Percentiles rank a stretch among this genome's conserved stretches.
Conservation (phyloP, 2,113 vertebrate genomes). For the Chaenocephalus aceratus region DNA sequence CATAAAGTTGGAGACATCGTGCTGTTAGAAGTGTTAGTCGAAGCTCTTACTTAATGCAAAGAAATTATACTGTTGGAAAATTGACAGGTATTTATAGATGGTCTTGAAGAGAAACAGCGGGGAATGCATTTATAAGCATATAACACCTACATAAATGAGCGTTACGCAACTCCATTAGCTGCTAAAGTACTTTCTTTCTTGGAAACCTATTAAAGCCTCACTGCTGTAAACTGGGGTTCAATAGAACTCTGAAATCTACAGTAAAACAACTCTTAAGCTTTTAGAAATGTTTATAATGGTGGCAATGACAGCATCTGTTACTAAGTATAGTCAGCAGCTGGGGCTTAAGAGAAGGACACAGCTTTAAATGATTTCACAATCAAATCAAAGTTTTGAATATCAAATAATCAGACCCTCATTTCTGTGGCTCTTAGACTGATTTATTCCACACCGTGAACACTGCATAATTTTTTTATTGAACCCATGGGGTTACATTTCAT, state of each 20-base stretch:
- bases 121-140: not conserved
- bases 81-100: not conserved
- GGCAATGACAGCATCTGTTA: not conserved
- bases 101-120: not conserved
- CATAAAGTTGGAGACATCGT: not conserved
- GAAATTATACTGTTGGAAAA: not conserved
- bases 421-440: not conserved
- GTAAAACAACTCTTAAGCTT: not conserved
- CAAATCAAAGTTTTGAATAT: not conserved
- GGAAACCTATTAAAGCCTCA: not conserved
- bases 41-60: conserved; percentile 20
- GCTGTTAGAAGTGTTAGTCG: conserved; percentile 3
- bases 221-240: not conserved
- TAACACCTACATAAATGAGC: conserved; percentile 6
- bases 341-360: not conserved
- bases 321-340: not conserved
- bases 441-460: not conserved
- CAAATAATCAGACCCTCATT: not conserved
- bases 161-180: conserved; percentile 1
- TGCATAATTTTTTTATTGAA: not conserved
- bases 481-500: conserved; percentile 11
- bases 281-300: not conserved
- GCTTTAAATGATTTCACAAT: not conserved
- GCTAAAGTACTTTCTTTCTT: not conserved
- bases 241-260: not conserved